Evolutionary conservation across 2,113 vertebrate species (phyloP), one percentile per base, ranked within the genome.

Genomic region (Columba livia): DNA sequence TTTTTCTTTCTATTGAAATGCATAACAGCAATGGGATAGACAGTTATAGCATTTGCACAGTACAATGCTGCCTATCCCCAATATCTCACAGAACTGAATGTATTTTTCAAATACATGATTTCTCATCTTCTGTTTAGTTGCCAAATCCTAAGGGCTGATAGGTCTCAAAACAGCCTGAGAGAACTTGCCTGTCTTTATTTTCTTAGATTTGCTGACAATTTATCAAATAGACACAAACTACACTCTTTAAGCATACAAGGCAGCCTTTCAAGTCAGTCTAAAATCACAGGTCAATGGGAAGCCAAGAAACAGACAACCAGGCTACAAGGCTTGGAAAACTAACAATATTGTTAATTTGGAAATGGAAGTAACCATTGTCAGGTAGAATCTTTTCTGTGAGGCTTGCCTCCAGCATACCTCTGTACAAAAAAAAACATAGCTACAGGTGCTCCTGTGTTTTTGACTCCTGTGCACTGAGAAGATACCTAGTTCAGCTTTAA

Each of bases 181-280:
- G 66, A 82, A 82, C 74, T 93, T 81, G 61, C 70, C 42, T 48
- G 47, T 58, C 88, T 92, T 92, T 92, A 83, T 92, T 92, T 96
- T 81, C 92, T 90, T 79, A 85, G 73, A 79, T 94, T 95, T 94
- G 70, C 71, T 0, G 4, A 91, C 95, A 93, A 69, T 83, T 91
- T 94, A 95, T 94, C 85, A 62, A 96, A 95, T 47, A 96, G 77
- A 95, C 84, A 95, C 62, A 82, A 97, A 75, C 70, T 78, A 67
- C 24, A 51, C 66, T 94, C 70, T 92, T 87, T 70, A 85, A 81
- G 88, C 70, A 65, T 28, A 80, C 74, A 87, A 92, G 78, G 84
- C 73, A 66, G 89, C 58, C 66, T 95, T 93, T 94, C 80, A 96
- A 95, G 86, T 92, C 74, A 60, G 81, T 89, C 86, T 90, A 93